Evolutionary conservation across 2,888 invertebrate genomes (phyloP).

Genomic region (Frankliniella intonsa): DNA sequence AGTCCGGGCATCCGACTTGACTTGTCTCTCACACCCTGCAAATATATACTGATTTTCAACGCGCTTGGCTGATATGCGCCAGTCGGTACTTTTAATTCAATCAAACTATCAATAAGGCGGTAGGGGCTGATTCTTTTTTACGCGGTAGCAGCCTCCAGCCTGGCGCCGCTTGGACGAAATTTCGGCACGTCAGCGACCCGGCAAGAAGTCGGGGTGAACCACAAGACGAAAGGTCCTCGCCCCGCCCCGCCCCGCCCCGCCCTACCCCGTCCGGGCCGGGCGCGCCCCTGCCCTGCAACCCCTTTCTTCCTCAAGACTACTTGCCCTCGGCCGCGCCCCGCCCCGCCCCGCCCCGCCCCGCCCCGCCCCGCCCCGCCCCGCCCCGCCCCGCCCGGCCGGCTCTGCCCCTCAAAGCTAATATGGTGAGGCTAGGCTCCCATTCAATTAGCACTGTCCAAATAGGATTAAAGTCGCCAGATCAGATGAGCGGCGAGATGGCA

Average conservation of each 20-base stretch:
- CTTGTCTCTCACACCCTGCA: no score
- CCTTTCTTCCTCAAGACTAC: neutral
- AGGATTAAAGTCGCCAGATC: constrained; percentile 24
- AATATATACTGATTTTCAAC: no score
- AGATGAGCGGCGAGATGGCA: neutral
- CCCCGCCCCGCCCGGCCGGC: neutral
- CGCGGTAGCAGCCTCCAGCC: no score
- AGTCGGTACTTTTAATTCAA: no score
- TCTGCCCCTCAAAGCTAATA: constrained; percentile 7
- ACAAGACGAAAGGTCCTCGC: neutral
- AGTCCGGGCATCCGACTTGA: no score
- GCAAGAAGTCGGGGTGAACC: neutral
- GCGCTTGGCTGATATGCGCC: no score
- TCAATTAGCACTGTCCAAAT: constrained; percentile 26
- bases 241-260: neutral
- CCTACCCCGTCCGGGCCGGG: neutral
- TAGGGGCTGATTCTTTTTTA: no score
- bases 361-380: neutral
- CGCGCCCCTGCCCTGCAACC: neutral
- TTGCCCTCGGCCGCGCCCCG: neutral
- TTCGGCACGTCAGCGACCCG: no score
- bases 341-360: neutral
- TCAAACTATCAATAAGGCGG: no score
- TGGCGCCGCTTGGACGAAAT: no score
- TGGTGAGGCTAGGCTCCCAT: constrained; percentile 1